Percentiles rank a stretch among this genome's conserved stretches.
These are phyloP conservation scores for Spodoptera litura DNA, from an alignment of 1,140 invertebrate species.

Conservation along the genomic window DNA sequence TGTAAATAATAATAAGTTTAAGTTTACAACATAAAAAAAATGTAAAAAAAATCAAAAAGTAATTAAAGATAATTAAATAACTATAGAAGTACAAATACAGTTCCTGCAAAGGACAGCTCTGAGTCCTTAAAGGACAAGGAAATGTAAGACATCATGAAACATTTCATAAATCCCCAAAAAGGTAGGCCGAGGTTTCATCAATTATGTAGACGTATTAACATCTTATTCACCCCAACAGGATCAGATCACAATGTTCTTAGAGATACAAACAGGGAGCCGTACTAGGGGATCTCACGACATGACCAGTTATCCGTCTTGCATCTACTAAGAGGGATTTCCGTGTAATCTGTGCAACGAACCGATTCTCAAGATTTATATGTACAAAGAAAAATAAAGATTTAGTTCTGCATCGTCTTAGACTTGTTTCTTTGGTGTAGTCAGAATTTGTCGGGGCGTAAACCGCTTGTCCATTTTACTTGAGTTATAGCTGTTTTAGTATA, in stretches of 20 bases:
- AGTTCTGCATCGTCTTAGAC: slow-evolving; percentile 40
- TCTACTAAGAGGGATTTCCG: slow-evolving; percentile 53
- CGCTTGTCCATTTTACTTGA: slow-evolving; percentile 4
- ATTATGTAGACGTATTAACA: not conserved
- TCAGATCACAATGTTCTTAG: slow-evolving; percentile 1
- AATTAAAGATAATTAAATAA: too few species aligned
- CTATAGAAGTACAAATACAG: too few species aligned
- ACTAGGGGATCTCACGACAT: slow-evolving; percentile 5
- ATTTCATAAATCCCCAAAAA: too few species aligned
- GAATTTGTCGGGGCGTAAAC: slow-evolving; percentile 28
- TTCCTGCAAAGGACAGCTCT: too few species aligned
- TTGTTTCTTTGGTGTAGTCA: slow-evolving; percentile 16
- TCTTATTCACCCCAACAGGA: not conserved
- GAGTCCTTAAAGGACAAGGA: too few species aligned
- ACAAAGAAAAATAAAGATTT: slow-evolving; percentile 48
- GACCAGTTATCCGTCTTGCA: slow-evolving; percentile 53
- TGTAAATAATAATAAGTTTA: too few species aligned
- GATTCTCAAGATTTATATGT: slow-evolving; percentile 52
- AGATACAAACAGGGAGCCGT: slow-evolving; percentile 18
- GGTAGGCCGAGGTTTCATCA: too few species aligned
- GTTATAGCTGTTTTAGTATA: not conserved
- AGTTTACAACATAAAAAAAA: too few species aligned
- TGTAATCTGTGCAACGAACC: slow-evolving; percentile 55
- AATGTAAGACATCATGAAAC: too few species aligned
- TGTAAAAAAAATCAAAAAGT: too few species aligned